Evolutionary conservation across 2,113 vertebrate genomes (phyloP), one percentile per base, ranked within the genome.

Genomic region (Brienomyrus brachyistius): DNA sequence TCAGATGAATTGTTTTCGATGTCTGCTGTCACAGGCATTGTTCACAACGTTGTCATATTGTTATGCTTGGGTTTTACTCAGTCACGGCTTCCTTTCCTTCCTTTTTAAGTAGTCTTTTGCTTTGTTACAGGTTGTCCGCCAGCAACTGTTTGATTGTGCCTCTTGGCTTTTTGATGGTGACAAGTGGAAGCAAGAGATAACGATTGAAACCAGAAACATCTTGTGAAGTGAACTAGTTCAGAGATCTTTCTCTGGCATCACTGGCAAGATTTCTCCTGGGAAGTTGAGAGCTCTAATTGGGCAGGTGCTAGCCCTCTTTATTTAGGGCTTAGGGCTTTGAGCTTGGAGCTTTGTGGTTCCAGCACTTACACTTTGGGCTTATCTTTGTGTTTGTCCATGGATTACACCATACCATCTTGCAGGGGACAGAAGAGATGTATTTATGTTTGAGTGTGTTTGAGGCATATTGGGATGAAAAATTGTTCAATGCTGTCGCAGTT

Each of bases 211-310:
- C 19, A 50, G 6, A 10, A 50, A 45, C 47, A 11, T 84, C 50
- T 35, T 54, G 83, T 40, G 43, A 74, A 52, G 87, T 91, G 91
- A 93, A 92, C 92, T 92, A 92, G 92, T 92, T 93, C 86, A 90
- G 86, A 17, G 48, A 27, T 35, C 27, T 54, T 8, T 52, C 85
- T 15, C n/a, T 31, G 82, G 45, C 40, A 48, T 45, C 82, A 23
- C 47, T 84, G 82, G 82, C 47, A 45, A 48, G 21, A 27, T 19
- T 54, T 87, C 85, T 87, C 51, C 85, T 56, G 85, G 51, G 50
- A 56, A 27, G 11, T 56, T 15, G 27, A 35, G 85, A 35, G 85
- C 85, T 35, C 51, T 87, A 54, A 87, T 87, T 87, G 85, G 85
- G 35, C n/a, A 56, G 85, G 51, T 35, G 85, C 51, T 54, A 31